phyloP scores from a whole-genome alignment of 1,140 invertebrate species.

The Schmidtea mediterranea region DNA sequence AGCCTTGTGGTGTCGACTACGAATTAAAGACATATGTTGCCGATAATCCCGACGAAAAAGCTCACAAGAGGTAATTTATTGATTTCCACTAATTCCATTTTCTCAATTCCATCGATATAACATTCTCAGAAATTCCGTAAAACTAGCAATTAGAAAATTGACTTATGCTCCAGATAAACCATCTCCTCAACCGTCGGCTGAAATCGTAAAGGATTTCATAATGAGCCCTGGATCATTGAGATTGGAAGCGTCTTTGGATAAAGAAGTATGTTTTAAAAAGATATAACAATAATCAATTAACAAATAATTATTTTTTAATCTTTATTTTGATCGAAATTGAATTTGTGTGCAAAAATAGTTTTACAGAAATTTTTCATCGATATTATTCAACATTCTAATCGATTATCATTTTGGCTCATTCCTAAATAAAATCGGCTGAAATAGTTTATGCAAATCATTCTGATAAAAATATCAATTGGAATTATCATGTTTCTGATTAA shows the following conservation, averaged over 20 bases:
- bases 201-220: slow-evolving; percentile 95
- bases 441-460: too few relatives aligned
- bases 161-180: slow-evolving; percentile 93
- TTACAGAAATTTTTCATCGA: too few relatives aligned
- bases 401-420: too few relatives aligned
- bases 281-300: too few relatives aligned
- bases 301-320: too few relatives aligned
- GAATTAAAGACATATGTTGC: slow-evolving; percentile 81
- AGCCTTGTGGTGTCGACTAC: slow-evolving; percentile 94
- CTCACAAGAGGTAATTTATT: slow-evolving; percentile 56
- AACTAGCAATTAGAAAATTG: slow-evolving; percentile 47
- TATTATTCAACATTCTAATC: too few relatives aligned
- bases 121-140: slow-evolving; percentile 28
- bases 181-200: slow-evolving; percentile 81
- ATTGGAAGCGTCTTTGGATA: slow-evolving; percentile 82
- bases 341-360: too few relatives aligned
- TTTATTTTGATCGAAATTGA: too few relatives aligned
- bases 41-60: slow-evolving; percentile 65
- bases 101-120: not conserved
- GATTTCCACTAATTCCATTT: not conserved
- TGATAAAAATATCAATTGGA: too few relatives aligned
- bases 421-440: too few relatives aligned
- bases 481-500: too few relatives aligned
- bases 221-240: slow-evolving; percentile 94
- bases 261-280: slow-evolving; percentile 39